Base-by-base conservation (phyloP, 1,140 invertebrate genomes). In the Anthonomus grandis region DNA sequence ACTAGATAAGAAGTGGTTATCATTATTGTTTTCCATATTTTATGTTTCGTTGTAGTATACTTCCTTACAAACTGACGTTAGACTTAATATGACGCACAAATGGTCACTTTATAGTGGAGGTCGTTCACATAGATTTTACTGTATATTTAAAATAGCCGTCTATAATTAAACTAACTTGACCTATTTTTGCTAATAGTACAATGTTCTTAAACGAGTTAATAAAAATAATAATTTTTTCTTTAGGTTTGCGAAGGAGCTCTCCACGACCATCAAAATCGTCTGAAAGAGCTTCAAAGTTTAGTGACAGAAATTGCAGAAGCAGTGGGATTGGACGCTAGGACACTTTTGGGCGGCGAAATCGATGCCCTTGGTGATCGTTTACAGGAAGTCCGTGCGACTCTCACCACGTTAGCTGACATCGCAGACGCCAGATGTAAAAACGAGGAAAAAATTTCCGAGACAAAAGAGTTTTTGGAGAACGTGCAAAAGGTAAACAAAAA, bases 211-310 rank as follows among this genome's bases (percentile, higher is more conserved):
- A n/a, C n/a, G n/a, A n/a, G n/a, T n/a, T n/a, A n/a, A 4, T 50
- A 19, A 15, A 13, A 10, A 2, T 51, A 6, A 39, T 45, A n/a
- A 44, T 15, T 54, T 45, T 15, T 8, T 42, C 27, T 56, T n/a
- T 71, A 89, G 87, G 81, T 85, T 71, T 89, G 85, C 69, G 81
- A 88, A 69, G 85, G 90, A 72, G 83, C 82, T 57, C 78, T 90
- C 69, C 85, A 83, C 54, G 79, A 81, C 23, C 83, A 90, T 64
- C 84, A 81, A 61, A 79, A 81, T 57, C 78, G 82, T 41, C 69
- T 90, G 17, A 79, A 81, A 6, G 86, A 90, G 66, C 75, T 91
- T 15, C 82, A 83, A 12, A 80, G 83, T n/a, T 77, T 91, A 57
- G 88, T 89, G 9, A 80, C 83, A 1, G 82, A 86, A 56, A 89